A percentile compares a stretch with the other conserved stretches of the same genome.
phyloP scores from a whole-genome alignment of 2,797 vertebrate species.

The Mallotus villosus region DNA sequence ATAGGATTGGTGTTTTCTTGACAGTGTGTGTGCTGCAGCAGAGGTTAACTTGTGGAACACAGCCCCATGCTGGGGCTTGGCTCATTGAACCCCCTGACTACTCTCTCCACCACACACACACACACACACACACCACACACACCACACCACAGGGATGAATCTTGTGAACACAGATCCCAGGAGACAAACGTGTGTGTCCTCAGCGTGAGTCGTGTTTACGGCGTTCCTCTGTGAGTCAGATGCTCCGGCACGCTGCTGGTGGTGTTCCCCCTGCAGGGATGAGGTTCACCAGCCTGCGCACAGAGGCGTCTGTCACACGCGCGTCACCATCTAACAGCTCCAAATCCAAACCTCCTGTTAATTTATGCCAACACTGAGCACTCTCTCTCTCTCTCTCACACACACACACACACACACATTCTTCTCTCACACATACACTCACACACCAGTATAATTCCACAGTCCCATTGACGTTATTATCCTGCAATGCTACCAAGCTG shows the following conservation, averaged over 20 bases:
- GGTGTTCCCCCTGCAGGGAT: too few relatives aligned
- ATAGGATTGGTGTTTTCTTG: slow-evolving; percentile 9
- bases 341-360: too few relatives aligned
- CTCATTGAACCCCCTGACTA: slow-evolving; percentile 17
- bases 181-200: too few relatives aligned
- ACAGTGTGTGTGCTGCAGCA: slow-evolving; percentile 4
- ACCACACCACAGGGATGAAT: not conserved
- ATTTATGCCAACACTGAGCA: too few relatives aligned
- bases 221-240: too few relatives aligned
- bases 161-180: not conserved
- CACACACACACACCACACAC: slow-evolving; percentile 11
- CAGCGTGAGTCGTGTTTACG: too few relatives aligned
- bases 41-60: slow-evolving; percentile 11
- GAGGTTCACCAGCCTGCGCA: too few relatives aligned
- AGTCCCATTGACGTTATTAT: not conserved
- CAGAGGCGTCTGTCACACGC: too few relatives aligned
- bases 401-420: not conserved
- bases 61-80: not conserved
- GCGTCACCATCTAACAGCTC: too few relatives aligned
- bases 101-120: slow-evolving; percentile 10
- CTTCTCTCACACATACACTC: not conserved
- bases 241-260: too few relatives aligned
- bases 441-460: not conserved
- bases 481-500: slow-evolving; percentile 1
- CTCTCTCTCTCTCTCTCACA: not conserved